Percentiles rank a stretch among this genome's conserved stretches.
These are phyloP conservation scores for Callimorpha dominula DNA, from an alignment of 2,888 invertebrate genomes.

Conservation along the genomic window DNA sequence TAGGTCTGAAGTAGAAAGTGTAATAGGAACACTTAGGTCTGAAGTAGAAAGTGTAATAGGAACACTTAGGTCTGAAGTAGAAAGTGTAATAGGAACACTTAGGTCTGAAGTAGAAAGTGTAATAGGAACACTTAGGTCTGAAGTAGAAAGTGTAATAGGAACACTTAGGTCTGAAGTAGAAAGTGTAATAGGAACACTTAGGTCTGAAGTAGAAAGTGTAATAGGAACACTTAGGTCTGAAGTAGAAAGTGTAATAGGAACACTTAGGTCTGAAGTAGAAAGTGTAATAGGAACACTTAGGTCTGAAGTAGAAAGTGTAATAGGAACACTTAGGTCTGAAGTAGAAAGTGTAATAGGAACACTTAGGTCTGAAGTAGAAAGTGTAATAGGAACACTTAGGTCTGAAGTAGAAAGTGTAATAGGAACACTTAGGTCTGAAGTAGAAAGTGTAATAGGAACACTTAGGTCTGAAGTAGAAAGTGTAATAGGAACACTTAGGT, in stretches of 20 bases:
- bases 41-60: conserved; percentile 60
- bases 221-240: conserved; percentile 58
- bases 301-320: conserved; percentile 56
- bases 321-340: conserved; percentile 58
- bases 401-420: conserved; percentile 57
- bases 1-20: conserved; percentile 53
- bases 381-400: conserved; percentile 60
- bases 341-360: conserved; percentile 61
- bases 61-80: conserved; percentile 56
- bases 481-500: conserved; percentile 60
- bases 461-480: conserved; percentile 55
- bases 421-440: conserved; percentile 57
- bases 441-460: conserved; percentile 61
- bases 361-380: conserved; percentile 56
- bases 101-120: conserved; percentile 53
- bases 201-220: conserved; percentile 54
- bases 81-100: conserved; percentile 61
- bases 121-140: conserved; percentile 59
- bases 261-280: conserved; percentile 55
- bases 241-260: conserved; percentile 61
- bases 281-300: conserved; percentile 61
- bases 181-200: conserved; percentile 62
- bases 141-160: conserved; percentile 60
- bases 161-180: conserved; percentile 56
- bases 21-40: conserved; percentile 59